Evolutionary conservation across 2,797 vertebrate genomes (phyloP).

Genomic region (Tolypeutes matacus): DNA sequence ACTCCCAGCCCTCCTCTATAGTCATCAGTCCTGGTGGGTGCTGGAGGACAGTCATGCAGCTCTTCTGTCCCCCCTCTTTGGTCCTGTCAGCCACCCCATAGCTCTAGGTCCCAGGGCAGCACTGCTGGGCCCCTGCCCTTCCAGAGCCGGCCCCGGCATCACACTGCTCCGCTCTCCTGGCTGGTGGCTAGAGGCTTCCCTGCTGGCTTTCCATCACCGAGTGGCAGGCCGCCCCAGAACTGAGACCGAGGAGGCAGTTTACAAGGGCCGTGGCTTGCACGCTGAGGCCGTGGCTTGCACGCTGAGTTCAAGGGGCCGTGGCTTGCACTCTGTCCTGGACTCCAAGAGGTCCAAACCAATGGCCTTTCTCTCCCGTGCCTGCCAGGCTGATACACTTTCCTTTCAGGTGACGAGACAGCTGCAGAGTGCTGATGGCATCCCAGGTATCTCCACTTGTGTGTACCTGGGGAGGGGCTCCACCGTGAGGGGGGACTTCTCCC

Average conservation of each 20-base stretch:
- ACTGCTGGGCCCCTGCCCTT: too few relatives aligned
- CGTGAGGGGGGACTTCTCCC: accelerated
- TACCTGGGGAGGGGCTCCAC: neutral
- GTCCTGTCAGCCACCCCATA: neutral
- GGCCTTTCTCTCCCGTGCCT: too few relatives aligned
- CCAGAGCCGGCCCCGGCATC: too few relatives aligned
- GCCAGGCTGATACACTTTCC: neutral
- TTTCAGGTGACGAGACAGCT: conserved; percentile 55
- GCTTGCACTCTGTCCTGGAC: neutral
- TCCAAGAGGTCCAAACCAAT: neutral
- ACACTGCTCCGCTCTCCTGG: too few relatives aligned
- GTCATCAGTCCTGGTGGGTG: neutral
- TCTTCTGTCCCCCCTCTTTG: neutral
- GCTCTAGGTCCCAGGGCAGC: neutral
- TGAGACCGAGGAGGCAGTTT: neutral
- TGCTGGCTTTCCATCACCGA: neutral
- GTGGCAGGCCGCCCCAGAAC: neutral
- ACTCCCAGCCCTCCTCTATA: neutral
- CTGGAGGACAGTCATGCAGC: accelerated
- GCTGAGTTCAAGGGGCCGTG: neutral
- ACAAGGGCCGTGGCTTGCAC: neutral
- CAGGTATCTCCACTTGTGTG: neutral
- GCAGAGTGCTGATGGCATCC: neutral
- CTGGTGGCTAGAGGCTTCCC: too few relatives aligned
- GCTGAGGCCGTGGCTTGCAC: too few relatives aligned